Evolutionary conservation across 1,140 invertebrate genomes (phyloP).

Genomic region (Megalopta genalis): DNA sequence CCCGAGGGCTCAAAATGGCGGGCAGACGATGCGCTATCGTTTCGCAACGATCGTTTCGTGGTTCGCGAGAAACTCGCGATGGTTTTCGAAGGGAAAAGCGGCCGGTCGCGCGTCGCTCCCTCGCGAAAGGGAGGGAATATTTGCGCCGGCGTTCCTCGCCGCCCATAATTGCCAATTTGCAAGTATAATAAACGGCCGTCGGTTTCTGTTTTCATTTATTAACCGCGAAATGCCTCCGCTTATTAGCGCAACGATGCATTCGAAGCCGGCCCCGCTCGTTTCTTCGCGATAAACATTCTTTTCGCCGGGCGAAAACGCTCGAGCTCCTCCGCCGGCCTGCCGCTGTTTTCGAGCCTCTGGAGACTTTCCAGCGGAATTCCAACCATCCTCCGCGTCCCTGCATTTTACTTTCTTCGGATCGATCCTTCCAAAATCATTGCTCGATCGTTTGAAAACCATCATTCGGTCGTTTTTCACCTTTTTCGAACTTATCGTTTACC

Average conservation of each 20-base stretch:
- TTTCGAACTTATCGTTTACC: too few species aligned
- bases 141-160: slow-evolving; percentile 23
- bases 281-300: slow-evolving; percentile 24
- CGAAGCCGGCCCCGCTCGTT: slow-evolving; percentile 50
- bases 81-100: slow-evolving; percentile 22
- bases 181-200: slow-evolving; percentile 68
- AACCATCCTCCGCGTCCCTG: not conserved
- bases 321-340: not conserved
- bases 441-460: too few species aligned
- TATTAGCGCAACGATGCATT: slow-evolving; percentile 72
- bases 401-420: not conserved
- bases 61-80: not conserved
- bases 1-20: too few species aligned
- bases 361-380: not conserved
- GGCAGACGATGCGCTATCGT: not conserved
- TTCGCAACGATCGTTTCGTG: not conserved
- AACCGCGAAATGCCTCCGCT: slow-evolving; percentile 70
- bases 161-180: slow-evolving; percentile 73
- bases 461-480: too few species aligned
- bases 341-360: too few species aligned
- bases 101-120: not conserved
- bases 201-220: slow-evolving; percentile 74
- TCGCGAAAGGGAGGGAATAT: slow-evolving; percentile 34
- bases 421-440: too few species aligned
- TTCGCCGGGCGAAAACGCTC: not conserved